Percentiles rank a stretch among this genome's conserved stretches.
phyloP scores from a whole-genome alignment of 1,140 invertebrate species.

The Temnothorax longispinosus region DNA sequence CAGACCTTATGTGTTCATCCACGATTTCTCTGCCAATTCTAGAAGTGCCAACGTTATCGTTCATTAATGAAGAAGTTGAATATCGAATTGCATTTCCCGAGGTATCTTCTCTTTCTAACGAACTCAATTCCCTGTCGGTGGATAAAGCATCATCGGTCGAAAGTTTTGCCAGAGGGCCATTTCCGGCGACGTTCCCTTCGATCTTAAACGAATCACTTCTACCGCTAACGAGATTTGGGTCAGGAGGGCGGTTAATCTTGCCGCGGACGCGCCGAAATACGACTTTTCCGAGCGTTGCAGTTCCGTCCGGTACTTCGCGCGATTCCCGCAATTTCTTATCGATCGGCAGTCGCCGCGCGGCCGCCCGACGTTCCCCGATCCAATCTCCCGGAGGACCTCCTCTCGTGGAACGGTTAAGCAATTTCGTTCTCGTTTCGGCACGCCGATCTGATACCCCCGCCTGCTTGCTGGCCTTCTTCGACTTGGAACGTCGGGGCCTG shows the following conservation, averaged over 20 bases:
- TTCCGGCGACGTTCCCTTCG: slow-evolving; percentile 2
- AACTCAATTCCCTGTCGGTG: background rate
- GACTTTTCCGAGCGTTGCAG: slow-evolving; percentile 33
- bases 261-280: slow-evolving; percentile 47
- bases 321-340: slow-evolving; percentile 43
- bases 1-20: background rate
- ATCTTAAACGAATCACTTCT: slow-evolving; percentile 45
- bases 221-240: slow-evolving; percentile 36
- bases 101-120: background rate
- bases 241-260: slow-evolving; percentile 39
- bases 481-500: background rate
- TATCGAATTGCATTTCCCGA: background rate
- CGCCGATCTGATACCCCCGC: slow-evolving; percentile 32
- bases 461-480: background rate
- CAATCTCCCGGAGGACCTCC: slow-evolving; percentile 39
- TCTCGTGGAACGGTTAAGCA: slow-evolving; percentile 30
- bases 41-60: background rate
- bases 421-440: slow-evolving; percentile 47
- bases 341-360: slow-evolving; percentile 26
- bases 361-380: slow-evolving; percentile 20
- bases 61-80: slow-evolving; percentile 1
- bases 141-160: slow-evolving; percentile 26
- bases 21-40: background rate
- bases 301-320: slow-evolving; percentile 20
- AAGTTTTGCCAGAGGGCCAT: slow-evolving; percentile 21